Percentiles rank a stretch among this genome's conserved stretches.
Conservation (phyloP, 2,113 vertebrate species). For the Neogale vison region DNA sequence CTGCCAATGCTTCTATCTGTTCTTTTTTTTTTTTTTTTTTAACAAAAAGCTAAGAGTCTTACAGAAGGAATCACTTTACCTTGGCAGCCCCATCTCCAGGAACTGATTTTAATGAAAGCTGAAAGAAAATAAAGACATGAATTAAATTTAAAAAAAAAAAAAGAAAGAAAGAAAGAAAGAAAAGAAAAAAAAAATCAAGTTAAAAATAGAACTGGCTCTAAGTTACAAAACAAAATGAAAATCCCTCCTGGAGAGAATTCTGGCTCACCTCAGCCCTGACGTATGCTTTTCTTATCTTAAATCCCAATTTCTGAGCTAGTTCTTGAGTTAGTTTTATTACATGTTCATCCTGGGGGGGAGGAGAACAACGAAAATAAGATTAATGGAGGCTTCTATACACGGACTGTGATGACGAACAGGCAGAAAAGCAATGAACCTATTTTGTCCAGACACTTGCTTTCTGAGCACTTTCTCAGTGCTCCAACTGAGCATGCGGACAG, state of each 20-base stretch:
- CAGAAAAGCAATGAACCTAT: not conserved
- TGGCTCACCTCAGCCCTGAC: conserved; percentile 92
- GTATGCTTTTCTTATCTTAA: conserved; percentile 99
- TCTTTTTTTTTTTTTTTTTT: not conserved
- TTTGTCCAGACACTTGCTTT: not conserved
- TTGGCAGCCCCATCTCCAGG: conserved; percentile 86
- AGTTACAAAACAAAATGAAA: conserved; percentile 53
- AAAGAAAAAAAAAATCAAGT: not conserved
- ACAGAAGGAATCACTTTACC: conserved; percentile 82
- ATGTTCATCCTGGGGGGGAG: conserved; percentile 89
- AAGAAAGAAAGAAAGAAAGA: not conserved
- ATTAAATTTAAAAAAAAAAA: conserved; percentile 36
- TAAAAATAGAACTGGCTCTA: conserved; percentile 22
- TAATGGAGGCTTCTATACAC: not conserved
- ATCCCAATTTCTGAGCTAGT: conserved; percentile 94
- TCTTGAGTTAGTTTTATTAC: conserved; percentile 97
- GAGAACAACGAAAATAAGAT: not conserved
- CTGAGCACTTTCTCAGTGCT: not conserved
- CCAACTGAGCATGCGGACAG: not conserved
- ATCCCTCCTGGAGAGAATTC: not conserved
- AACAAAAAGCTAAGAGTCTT: not conserved
- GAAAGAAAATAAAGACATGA: conserved; percentile 75
- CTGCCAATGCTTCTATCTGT: not conserved
- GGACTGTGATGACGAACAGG: not conserved
- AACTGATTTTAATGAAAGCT: conserved; percentile 91